Evolutionary conservation across 1,140 invertebrate genomes (phyloP).

Genomic region (Microplitis demolitor): DNA sequence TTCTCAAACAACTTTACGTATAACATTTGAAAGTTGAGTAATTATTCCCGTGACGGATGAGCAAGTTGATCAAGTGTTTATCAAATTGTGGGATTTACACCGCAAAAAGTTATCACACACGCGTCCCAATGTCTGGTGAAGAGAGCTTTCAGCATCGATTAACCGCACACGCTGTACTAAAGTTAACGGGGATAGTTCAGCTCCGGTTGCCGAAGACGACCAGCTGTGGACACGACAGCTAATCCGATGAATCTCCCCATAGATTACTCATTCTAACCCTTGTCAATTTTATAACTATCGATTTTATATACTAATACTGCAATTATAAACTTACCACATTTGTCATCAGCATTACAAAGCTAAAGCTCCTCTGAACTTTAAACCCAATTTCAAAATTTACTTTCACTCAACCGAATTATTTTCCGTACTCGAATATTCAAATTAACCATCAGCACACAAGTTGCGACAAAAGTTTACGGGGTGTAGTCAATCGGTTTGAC

Average conservation of each 20-base stretch:
- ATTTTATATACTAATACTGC: too few species aligned
- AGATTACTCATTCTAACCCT: not conserved
- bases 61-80: conserved; percentile 3
- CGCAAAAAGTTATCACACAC: not conserved
- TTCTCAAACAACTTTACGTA: not conserved
- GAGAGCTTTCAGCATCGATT: conserved; percentile 11
- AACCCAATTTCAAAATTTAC: too few species aligned
- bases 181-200: conserved; percentile 1
- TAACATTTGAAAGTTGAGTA: not conserved
- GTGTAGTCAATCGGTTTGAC: too few species aligned
- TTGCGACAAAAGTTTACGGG: too few species aligned
- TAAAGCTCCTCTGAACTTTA: too few species aligned
- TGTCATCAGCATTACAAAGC: too few species aligned
- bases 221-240: conserved; percentile 14
- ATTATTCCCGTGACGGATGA: not conserved
- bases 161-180: conserved; percentile 1
- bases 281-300: not conserved
- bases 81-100: not conserved
- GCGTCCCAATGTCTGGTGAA: not conserved
- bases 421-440: too few species aligned
- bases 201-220: not conserved
- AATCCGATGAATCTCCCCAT: conserved; percentile 3
- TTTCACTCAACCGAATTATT: too few species aligned
- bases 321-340: too few species aligned
- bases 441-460: too few species aligned